Percentiles rank a stretch among this genome's conserved stretches.
These are phyloP conservation scores for Camponotus floridanus DNA, from an alignment of 1,140 invertebrate genomes.

Conservation along the genomic window DNA sequence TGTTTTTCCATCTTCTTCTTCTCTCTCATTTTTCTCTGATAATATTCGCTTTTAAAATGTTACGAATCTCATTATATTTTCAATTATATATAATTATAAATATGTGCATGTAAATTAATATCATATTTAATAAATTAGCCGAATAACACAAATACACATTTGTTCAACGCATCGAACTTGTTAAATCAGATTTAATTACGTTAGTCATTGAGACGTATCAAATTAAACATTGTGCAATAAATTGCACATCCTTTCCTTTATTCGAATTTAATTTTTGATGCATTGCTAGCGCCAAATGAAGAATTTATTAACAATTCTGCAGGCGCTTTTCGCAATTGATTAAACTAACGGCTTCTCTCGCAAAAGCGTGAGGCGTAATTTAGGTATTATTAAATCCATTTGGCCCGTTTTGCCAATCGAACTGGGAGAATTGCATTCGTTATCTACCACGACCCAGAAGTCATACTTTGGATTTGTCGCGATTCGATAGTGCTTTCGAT, in stretches of 20 bases:
- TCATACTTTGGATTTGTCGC: not conserved
- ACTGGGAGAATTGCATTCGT: conserved; percentile 50
- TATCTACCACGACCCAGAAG: conserved; percentile 36
- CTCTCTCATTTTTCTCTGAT: not conserved
- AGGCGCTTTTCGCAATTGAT: conserved; percentile 49
- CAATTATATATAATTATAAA: not conserved
- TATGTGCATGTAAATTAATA: conserved; percentile 1
- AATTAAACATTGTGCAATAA: conserved; percentile 20
- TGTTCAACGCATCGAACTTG: not conserved
- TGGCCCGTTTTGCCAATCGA: conserved; percentile 21
- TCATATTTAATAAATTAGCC: conserved; percentile 29
- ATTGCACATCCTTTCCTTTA: conserved; percentile 16
- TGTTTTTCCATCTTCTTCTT: not conserved
- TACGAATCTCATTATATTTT: not conserved
- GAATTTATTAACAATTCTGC: conserved; percentile 58
- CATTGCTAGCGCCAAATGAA: not conserved
- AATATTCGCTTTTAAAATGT: not conserved
- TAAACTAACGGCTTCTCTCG: conserved; percentile 24
- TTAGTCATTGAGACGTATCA: conserved; percentile 5
- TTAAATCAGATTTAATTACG: conserved; percentile 31
- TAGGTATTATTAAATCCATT: conserved; percentile 69
- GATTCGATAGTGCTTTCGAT: conserved; percentile 13
- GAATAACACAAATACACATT: not conserved
- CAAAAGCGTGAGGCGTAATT: conserved; percentile 23
- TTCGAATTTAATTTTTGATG: conserved; percentile 22